Percentiles rank a stretch among this genome's conserved stretches.
Evolutionary conservation across 2,113 vertebrate species (phyloP).

Genomic region (Oryzias javanicus): DNA sequence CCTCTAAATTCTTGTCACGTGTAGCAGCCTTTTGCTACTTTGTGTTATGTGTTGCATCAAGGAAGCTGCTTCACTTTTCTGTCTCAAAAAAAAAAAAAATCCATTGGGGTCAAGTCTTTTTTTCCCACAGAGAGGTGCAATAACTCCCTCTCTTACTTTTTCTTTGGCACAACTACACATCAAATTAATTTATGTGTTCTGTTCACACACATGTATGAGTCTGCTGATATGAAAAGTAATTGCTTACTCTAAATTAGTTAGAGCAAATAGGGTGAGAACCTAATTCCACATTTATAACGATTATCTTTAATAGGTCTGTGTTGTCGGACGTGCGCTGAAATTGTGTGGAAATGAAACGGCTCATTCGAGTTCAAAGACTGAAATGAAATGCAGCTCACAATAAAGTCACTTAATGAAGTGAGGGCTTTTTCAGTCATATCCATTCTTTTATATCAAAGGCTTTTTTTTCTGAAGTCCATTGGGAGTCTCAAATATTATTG

Average conservation of each 20-base stretch:
- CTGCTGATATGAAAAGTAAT: constrained; percentile 57
- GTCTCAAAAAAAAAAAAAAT: constrained; percentile 18
- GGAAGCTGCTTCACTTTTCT: constrained; percentile 8
- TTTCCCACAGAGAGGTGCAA: constrained; percentile 4
- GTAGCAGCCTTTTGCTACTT: constrained; percentile 9
- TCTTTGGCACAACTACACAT: constrained; percentile 22
- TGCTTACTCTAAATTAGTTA: constrained; percentile 66
- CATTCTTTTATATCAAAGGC: not conserved
- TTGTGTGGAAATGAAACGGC: constrained; percentile 54
- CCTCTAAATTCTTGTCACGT: not conserved
- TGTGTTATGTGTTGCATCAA: constrained; percentile 25
- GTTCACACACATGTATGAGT: constrained; percentile 18
- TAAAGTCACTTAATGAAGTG: constrained; percentile 36
- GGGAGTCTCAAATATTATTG: not conserved
- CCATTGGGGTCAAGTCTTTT: not conserved
- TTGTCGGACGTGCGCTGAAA: constrained; percentile 52
- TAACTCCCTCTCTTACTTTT: constrained; percentile 3
- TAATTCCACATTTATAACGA: constrained; percentile 67
- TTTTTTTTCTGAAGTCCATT: constrained; percentile 1
- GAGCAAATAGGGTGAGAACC: constrained; percentile 54
- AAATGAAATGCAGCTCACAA: constrained; percentile 54
- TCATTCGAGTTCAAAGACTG: constrained; percentile 53
- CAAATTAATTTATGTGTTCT: constrained; percentile 32
- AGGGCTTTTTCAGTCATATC: constrained; percentile 9
- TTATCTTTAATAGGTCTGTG: constrained; percentile 58